Percentiles rank a stretch among this genome's conserved stretches.
phyloP scores from a whole-genome alignment of 2,797 vertebrate species.

The Diceros bicornis region DNA sequence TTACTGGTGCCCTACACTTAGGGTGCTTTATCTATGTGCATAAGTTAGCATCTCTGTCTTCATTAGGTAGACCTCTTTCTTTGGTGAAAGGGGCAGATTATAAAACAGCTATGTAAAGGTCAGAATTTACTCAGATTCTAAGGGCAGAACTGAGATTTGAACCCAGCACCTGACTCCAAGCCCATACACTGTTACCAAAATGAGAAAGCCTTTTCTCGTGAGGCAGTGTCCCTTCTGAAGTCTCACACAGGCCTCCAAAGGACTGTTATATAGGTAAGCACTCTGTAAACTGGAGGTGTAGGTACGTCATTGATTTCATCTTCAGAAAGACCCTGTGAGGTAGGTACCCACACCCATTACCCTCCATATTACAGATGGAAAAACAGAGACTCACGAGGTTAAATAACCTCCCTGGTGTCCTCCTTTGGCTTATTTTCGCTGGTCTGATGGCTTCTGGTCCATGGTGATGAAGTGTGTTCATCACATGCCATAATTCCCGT shows the following conservation, averaged over 20 bases:
- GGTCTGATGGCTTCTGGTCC: not conserved
- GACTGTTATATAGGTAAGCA: fast-evolving
- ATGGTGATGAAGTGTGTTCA: not conserved
- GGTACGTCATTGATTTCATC: not conserved
- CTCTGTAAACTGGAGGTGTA: not conserved
- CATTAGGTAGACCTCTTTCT: not conserved
- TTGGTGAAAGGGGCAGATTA: not conserved
- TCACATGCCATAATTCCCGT: not conserved
- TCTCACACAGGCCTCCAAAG: not conserved
- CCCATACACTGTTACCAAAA: not conserved
- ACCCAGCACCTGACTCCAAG: not conserved
- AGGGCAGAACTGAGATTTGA: not conserved
- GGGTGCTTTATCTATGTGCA: not conserved
- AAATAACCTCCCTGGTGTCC: too few relatives aligned
- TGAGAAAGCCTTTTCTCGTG: not conserved
- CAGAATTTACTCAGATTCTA: not conserved
- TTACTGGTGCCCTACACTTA: too few relatives aligned
- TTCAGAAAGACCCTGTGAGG: not conserved
- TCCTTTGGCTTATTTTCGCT: not conserved
- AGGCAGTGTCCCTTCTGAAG: not conserved
- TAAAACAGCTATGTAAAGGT: not conserved
- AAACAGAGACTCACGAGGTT: not conserved
- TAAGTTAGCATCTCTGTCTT: not conserved
- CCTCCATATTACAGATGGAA: not conserved
- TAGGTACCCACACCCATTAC: not conserved